Evolutionary conservation across 2,113 vertebrate species (phyloP).

Genomic region (Oceanites oceanicus): DNA sequence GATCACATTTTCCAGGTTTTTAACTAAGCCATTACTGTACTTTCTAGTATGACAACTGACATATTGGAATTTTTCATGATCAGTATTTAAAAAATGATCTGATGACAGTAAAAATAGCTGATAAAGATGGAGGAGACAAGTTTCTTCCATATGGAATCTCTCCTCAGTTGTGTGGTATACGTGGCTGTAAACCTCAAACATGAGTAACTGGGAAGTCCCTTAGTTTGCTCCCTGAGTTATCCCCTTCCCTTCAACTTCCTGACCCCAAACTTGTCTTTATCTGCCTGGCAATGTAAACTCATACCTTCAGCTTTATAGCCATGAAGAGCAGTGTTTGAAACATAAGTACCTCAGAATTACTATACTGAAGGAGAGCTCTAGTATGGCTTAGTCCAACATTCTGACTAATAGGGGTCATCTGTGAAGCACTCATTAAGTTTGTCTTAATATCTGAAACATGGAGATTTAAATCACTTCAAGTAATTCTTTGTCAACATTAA

Average conservation of each 20-base stretch:
- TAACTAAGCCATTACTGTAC: not conserved
- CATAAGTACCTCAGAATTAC: not conserved
- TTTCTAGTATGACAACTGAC: not conserved
- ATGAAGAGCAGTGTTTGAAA: not conserved
- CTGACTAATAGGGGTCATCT: slow-evolving; percentile 37
- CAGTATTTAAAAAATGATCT: not conserved
- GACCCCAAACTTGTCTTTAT: not conserved
- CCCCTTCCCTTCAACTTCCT: not conserved
- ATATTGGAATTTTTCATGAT: not conserved
- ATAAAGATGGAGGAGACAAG: not conserved
- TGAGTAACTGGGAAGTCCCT: not conserved
- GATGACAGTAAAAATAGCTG: not conserved
- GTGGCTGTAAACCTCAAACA: not conserved
- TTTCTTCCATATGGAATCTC: not conserved
- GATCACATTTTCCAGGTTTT: not conserved
- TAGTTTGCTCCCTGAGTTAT: not conserved
- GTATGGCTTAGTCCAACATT: not conserved
- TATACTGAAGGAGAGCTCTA: not conserved
- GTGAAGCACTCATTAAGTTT: slow-evolving; percentile 1
- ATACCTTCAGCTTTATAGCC: not conserved
- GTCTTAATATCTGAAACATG: slow-evolving; percentile 2
- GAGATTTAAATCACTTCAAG: slow-evolving; percentile 27
- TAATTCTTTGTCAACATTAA: slow-evolving; percentile 44
- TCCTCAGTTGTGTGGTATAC: not conserved
- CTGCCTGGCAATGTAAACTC: not conserved